Percentiles rank a stretch among this genome's conserved stretches.
phyloP scores from a whole-genome alignment of 2,113 vertebrate genomes.

The Zosterops borbonicus region DNA sequence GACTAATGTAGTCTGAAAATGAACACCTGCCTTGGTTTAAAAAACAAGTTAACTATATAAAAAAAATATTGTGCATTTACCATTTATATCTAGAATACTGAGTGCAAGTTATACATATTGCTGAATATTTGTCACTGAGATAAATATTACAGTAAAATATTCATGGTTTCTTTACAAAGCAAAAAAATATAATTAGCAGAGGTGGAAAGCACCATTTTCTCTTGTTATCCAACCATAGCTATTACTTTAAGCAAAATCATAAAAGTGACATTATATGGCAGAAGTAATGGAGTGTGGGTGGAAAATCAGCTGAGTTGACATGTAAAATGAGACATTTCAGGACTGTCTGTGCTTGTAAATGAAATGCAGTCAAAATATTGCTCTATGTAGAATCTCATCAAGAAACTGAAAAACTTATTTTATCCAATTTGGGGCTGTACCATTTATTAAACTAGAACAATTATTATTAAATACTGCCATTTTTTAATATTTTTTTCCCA shows the following conservation, averaged over 20 bases:
- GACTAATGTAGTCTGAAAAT: slow-evolving; percentile 71
- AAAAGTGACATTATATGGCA: slow-evolving; percentile 44
- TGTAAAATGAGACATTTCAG: slow-evolving; percentile 44
- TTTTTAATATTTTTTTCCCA: not conserved
- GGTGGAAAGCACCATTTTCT: not conserved
- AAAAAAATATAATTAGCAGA: slow-evolving; percentile 29
- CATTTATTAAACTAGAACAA: not conserved
- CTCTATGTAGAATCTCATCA: slow-evolving; percentile 8
- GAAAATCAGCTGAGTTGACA: slow-evolving; percentile 35
- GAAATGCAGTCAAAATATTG: slow-evolving; percentile 53
- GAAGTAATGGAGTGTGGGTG: slow-evolving; percentile 53
- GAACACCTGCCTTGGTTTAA: slow-evolving; percentile 60
- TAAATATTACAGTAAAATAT: not conserved
- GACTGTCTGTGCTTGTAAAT: slow-evolving; percentile 31
- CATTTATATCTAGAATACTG: not conserved
- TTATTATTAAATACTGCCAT: not conserved
- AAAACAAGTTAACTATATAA: slow-evolving; percentile 64
- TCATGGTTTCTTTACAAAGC: not conserved
- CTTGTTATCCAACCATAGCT: not conserved
- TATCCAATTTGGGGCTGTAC: not conserved
- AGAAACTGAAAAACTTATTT: not conserved
- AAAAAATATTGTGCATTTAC: slow-evolving; percentile 54
- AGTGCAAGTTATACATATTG: not conserved
- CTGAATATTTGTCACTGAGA: slow-evolving; percentile 5
- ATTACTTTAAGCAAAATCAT: slow-evolving; percentile 41